Percentiles rank a stretch among this genome's conserved stretches.
phyloP scores from a whole-genome alignment of 1,140 invertebrate genomes.

The Orussus abietinus region DNA sequence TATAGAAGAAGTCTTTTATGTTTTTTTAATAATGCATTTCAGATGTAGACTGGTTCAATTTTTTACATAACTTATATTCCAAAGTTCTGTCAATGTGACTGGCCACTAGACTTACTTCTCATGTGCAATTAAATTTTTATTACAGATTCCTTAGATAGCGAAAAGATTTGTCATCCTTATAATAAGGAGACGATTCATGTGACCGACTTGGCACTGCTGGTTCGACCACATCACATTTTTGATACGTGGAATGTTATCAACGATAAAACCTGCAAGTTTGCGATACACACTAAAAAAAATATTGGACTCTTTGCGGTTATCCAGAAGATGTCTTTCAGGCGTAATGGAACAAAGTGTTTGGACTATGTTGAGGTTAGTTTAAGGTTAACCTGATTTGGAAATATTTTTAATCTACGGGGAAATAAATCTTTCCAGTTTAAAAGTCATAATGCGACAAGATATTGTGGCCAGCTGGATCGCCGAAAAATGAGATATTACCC shows the following conservation, averaged over 20 bases:
- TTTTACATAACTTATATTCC: too few relatives aligned
- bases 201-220: slow-evolving; percentile 16
- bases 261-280: slow-evolving; percentile 31
- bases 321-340: slow-evolving; percentile 36
- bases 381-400: not conserved
- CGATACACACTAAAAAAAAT: slow-evolving; percentile 22
- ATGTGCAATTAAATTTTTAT: too few relatives aligned
- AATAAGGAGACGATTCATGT: slow-evolving; percentile 9
- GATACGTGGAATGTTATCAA: slow-evolving; percentile 20
- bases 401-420: slow-evolving; percentile 3
- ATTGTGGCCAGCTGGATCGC: slow-evolving; percentile 31
- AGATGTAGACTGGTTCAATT: too few relatives aligned
- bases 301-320: slow-evolving; percentile 38
- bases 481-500: slow-evolving; percentile 4
- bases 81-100: too few relatives aligned
- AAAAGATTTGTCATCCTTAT: slow-evolving; percentile 24
- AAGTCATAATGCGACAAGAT: slow-evolving; percentile 21
- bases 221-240: slow-evolving; percentile 26
- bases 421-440: slow-evolving; percentile 29
- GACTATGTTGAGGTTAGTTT: slow-evolving; percentile 38
- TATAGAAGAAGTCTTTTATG: too few relatives aligned
- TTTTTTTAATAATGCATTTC: too few relatives aligned
- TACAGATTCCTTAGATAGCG: slow-evolving; percentile 26
- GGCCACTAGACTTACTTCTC: too few relatives aligned
- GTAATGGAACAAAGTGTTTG: slow-evolving; percentile 26